Conservation (phyloP, 2,797 vertebrate genomes). For the Helicolenus hilgendorfi region DNA sequence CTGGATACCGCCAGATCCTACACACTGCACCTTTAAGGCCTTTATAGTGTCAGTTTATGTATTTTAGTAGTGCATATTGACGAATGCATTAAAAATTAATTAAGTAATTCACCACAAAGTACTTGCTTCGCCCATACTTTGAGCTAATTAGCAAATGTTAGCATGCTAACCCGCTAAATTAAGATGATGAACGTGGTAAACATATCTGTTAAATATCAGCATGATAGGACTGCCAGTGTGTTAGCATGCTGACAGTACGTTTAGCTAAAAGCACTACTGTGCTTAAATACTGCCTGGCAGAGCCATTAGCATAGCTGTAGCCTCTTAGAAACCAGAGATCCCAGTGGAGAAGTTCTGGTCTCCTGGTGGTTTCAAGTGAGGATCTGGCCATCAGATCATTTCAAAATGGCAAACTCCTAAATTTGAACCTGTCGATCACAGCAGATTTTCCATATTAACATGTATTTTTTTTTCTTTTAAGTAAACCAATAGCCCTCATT, state of each 20-base stretch:
- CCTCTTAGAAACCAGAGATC: not conserved
- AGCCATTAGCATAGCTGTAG: not conserved
- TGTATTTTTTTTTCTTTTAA: not conserved
- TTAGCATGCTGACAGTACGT: not conserved
- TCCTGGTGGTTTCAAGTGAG: not conserved
- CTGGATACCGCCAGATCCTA: too few species aligned
- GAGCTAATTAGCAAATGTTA: not conserved
- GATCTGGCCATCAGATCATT: too few species aligned
- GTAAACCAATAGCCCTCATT: not conserved
- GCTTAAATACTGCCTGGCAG: not conserved
- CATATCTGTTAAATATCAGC: not conserved
- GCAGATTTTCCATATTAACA: not conserved
- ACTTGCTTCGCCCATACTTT: not conserved
- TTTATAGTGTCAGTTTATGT: not conserved
- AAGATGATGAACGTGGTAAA: not conserved
- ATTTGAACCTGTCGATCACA: not conserved
- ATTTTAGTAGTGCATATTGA: not conserved
- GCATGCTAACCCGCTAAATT: not conserved
- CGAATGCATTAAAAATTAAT: not conserved
- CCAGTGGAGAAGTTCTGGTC: not conserved
- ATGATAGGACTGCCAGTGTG: not conserved
- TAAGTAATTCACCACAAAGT: not conserved
- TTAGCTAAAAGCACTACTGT: not conserved
- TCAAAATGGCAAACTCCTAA: not conserved
- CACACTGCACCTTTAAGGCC: not conserved